Evolutionary conservation across 2,797 vertebrate species (phyloP).

Genomic region (Gobio occitaniae): DNA sequence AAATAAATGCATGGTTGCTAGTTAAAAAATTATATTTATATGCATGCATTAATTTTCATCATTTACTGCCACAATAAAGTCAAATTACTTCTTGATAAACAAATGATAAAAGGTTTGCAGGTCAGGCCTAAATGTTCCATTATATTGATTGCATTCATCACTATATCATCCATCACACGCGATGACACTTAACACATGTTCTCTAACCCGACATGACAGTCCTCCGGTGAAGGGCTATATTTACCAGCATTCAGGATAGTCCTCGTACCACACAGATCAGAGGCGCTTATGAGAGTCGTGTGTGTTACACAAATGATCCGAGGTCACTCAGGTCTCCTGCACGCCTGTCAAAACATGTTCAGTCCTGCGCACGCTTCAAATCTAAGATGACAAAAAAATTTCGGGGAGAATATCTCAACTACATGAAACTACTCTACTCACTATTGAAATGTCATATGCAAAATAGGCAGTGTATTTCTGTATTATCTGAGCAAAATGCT

Average conservation of each 20-base stretch:
- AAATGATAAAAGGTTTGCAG: no score
- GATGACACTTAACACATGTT: neutral
- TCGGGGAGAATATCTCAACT: neutral
- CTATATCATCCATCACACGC: neutral
- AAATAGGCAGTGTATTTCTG: no score
- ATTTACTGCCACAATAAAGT: no score
- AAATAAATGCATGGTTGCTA: neutral
- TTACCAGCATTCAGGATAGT: neutral
- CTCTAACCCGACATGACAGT: neutral
- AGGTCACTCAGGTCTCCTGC: conserved; percentile 46
- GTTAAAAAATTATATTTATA: neutral
- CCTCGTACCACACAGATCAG: neutral
- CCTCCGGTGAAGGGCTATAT: neutral
- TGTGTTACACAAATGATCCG: conserved; percentile 36
- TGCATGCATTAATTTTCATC: no score
- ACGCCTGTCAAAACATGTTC: conserved; percentile 53
- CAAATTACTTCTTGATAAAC: no score
- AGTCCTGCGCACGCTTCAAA: neutral
- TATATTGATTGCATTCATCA: neutral
- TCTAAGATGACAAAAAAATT: neutral
- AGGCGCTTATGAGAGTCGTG: neutral
- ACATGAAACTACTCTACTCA: no score
- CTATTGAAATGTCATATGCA: no score
- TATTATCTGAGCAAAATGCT: no score
- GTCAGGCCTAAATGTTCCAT: no score